Evolutionary conservation across 2,888 invertebrate species (phyloP).

Genomic region (Caenorhabditis parvicauda): DNA sequence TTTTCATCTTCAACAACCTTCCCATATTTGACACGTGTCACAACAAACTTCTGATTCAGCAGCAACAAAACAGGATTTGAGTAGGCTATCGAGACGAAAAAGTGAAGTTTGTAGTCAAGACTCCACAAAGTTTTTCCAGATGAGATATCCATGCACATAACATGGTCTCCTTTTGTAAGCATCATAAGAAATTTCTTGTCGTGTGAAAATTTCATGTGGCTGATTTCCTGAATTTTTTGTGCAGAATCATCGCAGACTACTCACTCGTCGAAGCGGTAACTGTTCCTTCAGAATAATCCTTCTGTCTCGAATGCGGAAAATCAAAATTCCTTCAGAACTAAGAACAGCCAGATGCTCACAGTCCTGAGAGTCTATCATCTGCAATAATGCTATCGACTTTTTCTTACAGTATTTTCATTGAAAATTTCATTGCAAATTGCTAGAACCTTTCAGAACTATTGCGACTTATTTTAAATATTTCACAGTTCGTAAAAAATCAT

Average conservation of each 20-base stretch:
- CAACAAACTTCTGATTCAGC: slow-evolving; percentile 32
- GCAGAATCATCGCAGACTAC: background rate
- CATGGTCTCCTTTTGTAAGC: slow-evolving; percentile 32
- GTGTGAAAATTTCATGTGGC: slow-evolving; percentile 31
- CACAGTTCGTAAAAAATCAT: too few species aligned
- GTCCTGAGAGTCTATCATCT: too few species aligned
- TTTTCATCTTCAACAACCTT: slow-evolving; percentile 7
- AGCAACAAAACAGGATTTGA: slow-evolving; percentile 21
- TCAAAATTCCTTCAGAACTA: too few species aligned
- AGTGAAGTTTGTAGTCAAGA: slow-evolving; percentile 38
- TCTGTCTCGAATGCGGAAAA: slow-evolving; percentile 24
- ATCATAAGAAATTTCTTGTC: slow-evolving; percentile 33
- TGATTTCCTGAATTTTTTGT: slow-evolving; percentile 23
- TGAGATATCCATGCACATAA: slow-evolving; percentile 20
- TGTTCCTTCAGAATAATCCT: slow-evolving; percentile 24
- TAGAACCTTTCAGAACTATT: too few species aligned
- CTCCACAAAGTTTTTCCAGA: slow-evolving; percentile 31
- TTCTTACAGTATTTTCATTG: too few species aligned
- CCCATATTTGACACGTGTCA: slow-evolving; percentile 31
- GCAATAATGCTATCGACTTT: too few species aligned
- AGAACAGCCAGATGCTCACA: too few species aligned
- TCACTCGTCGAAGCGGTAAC: slow-evolving; percentile 15
- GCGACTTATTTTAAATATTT: too few species aligned
- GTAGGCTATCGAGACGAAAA: slow-evolving; percentile 29
- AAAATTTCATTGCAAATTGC: too few species aligned